A percentile compares a stretch with the other conserved stretches of the same genome.
Evolutionary conservation across 2,113 vertebrate species (phyloP).

Genomic region (Sapayoa aenigma): DNA sequence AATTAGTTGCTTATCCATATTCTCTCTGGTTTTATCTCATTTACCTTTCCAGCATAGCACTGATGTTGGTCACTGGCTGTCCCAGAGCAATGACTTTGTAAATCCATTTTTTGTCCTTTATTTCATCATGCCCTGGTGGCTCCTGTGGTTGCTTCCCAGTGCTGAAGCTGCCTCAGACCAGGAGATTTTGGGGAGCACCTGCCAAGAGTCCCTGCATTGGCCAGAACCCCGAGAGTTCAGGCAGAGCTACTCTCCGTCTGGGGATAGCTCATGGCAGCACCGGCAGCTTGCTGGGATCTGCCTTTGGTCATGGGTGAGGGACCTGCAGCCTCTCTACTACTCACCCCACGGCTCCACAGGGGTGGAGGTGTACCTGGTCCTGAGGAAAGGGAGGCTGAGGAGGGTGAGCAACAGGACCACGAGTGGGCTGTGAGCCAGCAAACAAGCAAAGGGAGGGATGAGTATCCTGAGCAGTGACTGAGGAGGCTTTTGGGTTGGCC

Average conservation of each 20-base stretch:
- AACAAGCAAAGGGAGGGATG: too few relatives aligned
- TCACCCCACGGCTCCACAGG: accelerated
- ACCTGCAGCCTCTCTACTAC: accelerated
- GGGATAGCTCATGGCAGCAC: accelerated
- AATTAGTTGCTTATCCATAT: neutral
- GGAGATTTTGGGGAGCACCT: neutral
- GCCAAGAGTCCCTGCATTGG: accelerated
- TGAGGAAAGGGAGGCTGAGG: accelerated
- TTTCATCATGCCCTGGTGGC: neutral
- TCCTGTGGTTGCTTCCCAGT: neutral
- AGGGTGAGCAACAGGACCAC: accelerated
- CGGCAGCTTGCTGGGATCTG: accelerated
- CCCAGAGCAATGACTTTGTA: neutral
- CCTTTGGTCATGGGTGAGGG: too few relatives aligned
- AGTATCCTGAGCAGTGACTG: accelerated
- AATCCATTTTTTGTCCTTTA: neutral
- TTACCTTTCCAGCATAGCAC: neutral
- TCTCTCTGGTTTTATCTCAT: neutral
- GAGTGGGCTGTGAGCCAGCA: neutral
- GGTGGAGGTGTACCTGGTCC: neutral
- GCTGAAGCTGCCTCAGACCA: neutral
- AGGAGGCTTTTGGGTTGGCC: neutral
- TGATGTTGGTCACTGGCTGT: neutral
- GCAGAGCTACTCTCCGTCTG: neutral
- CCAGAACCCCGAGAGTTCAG: accelerated